These are phyloP conservation scores for Mus caroli DNA, from an alignment of 2,797 vertebrate species.

Conservation along the genomic window DNA sequence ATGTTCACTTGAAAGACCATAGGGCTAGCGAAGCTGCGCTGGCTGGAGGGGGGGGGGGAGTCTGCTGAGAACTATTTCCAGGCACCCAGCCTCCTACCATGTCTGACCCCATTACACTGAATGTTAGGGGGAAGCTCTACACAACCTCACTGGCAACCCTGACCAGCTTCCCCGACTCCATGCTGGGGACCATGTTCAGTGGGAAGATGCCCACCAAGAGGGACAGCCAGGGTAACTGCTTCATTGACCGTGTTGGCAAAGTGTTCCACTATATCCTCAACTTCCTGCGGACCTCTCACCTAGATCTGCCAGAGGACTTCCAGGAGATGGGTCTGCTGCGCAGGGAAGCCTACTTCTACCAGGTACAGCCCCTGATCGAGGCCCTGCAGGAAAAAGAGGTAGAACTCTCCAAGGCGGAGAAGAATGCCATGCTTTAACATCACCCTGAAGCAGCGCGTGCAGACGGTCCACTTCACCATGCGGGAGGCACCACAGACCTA, in stretches of 20 bases:
- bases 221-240: constrained; percentile 91
- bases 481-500: constrained; percentile 91
- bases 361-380: constrained; percentile 90
- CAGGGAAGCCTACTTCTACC: constrained; percentile 91
- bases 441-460: constrained; percentile 88
- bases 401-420: constrained; percentile 90
- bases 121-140: constrained; percentile 91
- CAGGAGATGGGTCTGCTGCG: constrained; percentile 91
- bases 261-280: constrained; percentile 92
- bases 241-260: constrained; percentile 91
- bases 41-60: too few relatives aligned
- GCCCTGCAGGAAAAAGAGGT: constrained; percentile 90
- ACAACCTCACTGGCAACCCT: constrained; percentile 91
- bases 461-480: constrained; percentile 90
- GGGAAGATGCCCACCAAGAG: constrained; percentile 91
- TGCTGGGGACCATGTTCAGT: constrained; percentile 91
- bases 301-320: constrained; percentile 91
- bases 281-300: constrained; percentile 90
- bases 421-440: constrained; percentile 92
- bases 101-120: constrained; percentile 91
- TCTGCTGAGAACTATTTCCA: constrained; percentile 77
- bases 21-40: too few relatives aligned
- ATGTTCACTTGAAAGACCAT: constrained; percentile 61
- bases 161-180: constrained; percentile 91
- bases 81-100: constrained; percentile 82